phyloP scores from a whole-genome alignment of 2,113 vertebrate species.

The Mormyrus lacerda region DNA sequence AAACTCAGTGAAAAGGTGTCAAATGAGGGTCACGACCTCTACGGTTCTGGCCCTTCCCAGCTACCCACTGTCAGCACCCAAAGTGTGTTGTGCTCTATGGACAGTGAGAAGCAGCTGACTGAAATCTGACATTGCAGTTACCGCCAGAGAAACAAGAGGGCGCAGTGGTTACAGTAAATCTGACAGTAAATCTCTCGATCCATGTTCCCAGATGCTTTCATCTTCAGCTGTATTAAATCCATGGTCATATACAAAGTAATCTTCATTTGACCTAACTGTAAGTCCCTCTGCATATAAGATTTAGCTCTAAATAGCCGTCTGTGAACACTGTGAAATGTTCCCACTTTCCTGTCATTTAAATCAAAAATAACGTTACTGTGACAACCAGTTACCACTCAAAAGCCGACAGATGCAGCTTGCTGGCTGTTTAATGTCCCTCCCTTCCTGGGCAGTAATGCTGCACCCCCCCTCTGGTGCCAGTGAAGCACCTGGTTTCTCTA shows the following conservation, averaged over 20 bases:
- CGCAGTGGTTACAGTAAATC: neutral
- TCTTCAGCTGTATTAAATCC: neutral
- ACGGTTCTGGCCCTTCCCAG: neutral
- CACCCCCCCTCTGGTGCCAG: neutral
- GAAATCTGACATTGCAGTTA: neutral
- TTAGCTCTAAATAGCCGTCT: neutral
- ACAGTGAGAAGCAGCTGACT: neutral
- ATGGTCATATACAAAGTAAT: neutral
- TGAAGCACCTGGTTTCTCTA: neutral
- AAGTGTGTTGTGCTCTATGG: neutral
- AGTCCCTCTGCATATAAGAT: neutral
- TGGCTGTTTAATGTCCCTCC: neutral
- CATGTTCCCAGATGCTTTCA: neutral
- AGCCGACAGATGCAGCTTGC: neutral
- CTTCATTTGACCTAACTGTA: neutral
- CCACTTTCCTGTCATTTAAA: neutral
- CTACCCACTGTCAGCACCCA: neutral
- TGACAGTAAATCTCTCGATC: neutral
- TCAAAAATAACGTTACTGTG: neutral
- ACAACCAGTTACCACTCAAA: neutral
- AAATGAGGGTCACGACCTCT: neutral
- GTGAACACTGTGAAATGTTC: neutral
- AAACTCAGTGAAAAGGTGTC: neutral
- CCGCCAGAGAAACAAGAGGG: neutral
- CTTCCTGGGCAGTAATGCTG: neutral